Percentiles rank a stretch among this genome's conserved stretches.
Evolutionary conservation across 2,888 invertebrate genomes (phyloP).

Genomic region (Brachyopa scutellaris): DNA sequence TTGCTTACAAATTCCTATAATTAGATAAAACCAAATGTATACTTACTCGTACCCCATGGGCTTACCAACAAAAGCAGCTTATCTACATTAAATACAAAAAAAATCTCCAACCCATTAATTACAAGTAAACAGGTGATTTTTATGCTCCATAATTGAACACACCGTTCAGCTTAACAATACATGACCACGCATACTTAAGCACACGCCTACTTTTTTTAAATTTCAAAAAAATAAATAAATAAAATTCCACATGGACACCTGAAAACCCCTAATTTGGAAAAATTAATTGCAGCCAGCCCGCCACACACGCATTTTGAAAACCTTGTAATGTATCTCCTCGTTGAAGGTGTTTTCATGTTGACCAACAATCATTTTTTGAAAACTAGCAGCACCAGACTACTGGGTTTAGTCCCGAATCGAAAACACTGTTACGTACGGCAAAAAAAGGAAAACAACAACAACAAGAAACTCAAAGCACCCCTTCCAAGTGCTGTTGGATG

Average conservation of each 20-base stretch:
- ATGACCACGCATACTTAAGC: constrained; percentile 9
- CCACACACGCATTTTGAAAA: background rate
- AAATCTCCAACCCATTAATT: background rate
- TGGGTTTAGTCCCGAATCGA: no score
- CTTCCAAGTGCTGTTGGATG: background rate
- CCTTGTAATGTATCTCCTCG: background rate
- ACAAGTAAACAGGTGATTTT: constrained; percentile 6
- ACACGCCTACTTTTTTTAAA: background rate
- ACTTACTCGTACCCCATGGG: no score
- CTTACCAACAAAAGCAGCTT: no score
- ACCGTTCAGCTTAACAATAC: background rate
- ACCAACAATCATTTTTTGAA: constrained; percentile 16
- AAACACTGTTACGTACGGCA: no score
- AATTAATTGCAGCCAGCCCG: background rate
- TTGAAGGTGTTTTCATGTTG: constrained; percentile 7
- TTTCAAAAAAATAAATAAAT: no score
- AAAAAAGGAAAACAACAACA: no score
- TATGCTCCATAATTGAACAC: background rate
- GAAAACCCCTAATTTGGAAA: background rate
- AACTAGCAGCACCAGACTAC: background rate
- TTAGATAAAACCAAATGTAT: constrained; percentile 13
- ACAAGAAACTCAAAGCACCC: background rate
- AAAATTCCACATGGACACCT: background rate
- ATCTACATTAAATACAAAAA: no score
- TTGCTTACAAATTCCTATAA: background rate